Evolutionary conservation across 2,797 vertebrate genomes (phyloP).

Genomic region (Clarias fuscus): DNA sequence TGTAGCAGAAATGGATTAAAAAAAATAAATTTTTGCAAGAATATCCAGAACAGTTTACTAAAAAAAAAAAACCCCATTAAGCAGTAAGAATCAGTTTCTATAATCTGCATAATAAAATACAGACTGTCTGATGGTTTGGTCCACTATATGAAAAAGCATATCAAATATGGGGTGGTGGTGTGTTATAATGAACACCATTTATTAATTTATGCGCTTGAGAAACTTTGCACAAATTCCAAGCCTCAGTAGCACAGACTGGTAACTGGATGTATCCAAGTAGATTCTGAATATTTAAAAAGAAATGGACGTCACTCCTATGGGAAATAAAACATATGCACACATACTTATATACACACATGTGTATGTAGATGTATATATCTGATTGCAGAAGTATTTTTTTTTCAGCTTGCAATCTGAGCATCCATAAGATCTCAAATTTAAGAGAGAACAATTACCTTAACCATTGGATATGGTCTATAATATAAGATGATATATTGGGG

Average conservation of each 20-base stretch:
- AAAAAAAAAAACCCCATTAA: neutral
- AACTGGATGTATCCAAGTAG: neutral
- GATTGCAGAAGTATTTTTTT: neutral
- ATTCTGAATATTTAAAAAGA: neutral
- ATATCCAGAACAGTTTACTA: neutral
- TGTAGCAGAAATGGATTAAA: slow-evolving; percentile 15
- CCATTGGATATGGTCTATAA: too few species aligned
- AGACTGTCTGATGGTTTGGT: neutral
- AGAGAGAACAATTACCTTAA: too few species aligned
- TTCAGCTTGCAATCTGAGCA: neutral
- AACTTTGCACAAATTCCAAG: neutral
- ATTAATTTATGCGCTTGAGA: neutral
- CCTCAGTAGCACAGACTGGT: neutral
- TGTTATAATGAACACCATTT: neutral
- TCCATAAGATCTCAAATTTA: neutral
- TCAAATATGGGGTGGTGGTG: neutral
- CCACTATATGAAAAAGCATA: too few species aligned
- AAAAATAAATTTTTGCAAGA: neutral
- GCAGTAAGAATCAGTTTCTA: neutral
- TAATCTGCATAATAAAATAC: neutral
- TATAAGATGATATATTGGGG: too few species aligned
- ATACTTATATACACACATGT: too few species aligned
- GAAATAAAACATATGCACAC: neutral
- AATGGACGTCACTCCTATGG: neutral
- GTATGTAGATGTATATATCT: too few species aligned